Base-by-base conservation (phyloP, 2,113 vertebrate genomes). In the Calyptomena viridis region DNA sequence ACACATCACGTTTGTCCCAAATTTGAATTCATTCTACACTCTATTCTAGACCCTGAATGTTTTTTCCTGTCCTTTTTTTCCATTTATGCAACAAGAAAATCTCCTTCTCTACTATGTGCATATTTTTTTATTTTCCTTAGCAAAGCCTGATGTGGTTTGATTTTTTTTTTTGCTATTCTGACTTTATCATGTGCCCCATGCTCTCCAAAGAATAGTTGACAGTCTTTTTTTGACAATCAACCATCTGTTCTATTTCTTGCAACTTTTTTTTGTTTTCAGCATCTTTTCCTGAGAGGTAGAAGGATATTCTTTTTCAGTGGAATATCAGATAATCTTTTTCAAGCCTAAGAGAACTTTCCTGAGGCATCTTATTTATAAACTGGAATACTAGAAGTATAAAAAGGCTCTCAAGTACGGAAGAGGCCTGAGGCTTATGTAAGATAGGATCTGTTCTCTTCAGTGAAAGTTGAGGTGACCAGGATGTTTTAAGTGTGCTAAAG, bases 251-350 rank as follows among this genome's bases (percentile, higher is more conserved):
- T 62, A 40, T 66, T 93, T 91, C 62, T 95, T 91, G 6, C 14
- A 87, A 78, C 1, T 82, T 93, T 94, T 83, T 58, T 91, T 93
- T 91, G 81, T 82, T 96, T 91, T 91, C n/a, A 62, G 14, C 20
- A 58, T 85, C 62, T 94, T 89, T 90, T 76, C 80, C 37, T 53
- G 49, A 84, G 39, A 50, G 18, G 30, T 84, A 89, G 55, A 95
- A 89, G 71, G 28, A 50, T 67, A 93, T 40, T 84, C 68, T 84
- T 91, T 91, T 28, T 84, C 64, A 80, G 63, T 62, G 53, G 50
- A 85, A 27, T 76, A 93, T 76, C 78, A 87, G 75, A 93, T 66
- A 83, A 91, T 69, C 44, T 69, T 87, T 93, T 82, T 85, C 58
- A 88, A 96, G 55, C n/a, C 58, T 62, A 60, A 60, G 37, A 83